These are phyloP conservation scores for Datnioides undecimradiatus DNA, from an alignment of 2,113 vertebrate genomes.

Conservation along the genomic window DNA sequence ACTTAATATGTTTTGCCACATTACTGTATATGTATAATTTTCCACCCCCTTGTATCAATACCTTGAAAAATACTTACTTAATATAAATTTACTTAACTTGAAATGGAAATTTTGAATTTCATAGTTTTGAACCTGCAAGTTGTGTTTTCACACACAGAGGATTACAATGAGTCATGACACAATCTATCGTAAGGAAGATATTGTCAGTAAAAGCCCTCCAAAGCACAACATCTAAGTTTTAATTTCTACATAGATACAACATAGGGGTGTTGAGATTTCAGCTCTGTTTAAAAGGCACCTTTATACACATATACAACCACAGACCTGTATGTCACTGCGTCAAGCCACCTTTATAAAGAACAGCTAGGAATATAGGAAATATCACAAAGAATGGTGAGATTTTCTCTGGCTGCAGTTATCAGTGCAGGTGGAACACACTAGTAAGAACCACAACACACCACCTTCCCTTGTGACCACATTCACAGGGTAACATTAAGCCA, in stretches of 20 bases:
- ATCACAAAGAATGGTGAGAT: slow-evolving; percentile 1
- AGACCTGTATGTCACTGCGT: slow-evolving; percentile 3
- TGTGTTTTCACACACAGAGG: too few species aligned
- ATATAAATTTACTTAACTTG: too few species aligned
- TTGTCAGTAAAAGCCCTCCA: neutral
- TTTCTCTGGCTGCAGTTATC: slow-evolving; percentile 14
- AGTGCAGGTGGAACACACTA: neutral
- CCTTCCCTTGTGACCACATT: slow-evolving; percentile 19
- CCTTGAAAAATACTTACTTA: too few species aligned
- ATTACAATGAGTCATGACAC: too few species aligned
- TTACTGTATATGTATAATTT: too few species aligned
- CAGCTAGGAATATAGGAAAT: neutral
- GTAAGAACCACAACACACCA: slow-evolving; percentile 14
- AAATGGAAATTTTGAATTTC: too few species aligned
- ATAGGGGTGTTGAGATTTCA: neutral
- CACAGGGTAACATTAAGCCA: slow-evolving; percentile 25
- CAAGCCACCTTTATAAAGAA: neutral
- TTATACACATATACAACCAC: neutral
- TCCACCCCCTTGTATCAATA: too few species aligned
- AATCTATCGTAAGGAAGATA: too few species aligned
- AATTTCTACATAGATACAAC: neutral
- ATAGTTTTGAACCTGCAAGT: too few species aligned
- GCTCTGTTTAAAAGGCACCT: neutral
- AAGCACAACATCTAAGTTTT: neutral
- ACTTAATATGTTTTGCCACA: too few species aligned